Percentiles rank a stretch among this genome's conserved stretches.
Evolutionary conservation across 2,888 invertebrate genomes (phyloP).

Genomic region (Empis stercorea): DNA sequence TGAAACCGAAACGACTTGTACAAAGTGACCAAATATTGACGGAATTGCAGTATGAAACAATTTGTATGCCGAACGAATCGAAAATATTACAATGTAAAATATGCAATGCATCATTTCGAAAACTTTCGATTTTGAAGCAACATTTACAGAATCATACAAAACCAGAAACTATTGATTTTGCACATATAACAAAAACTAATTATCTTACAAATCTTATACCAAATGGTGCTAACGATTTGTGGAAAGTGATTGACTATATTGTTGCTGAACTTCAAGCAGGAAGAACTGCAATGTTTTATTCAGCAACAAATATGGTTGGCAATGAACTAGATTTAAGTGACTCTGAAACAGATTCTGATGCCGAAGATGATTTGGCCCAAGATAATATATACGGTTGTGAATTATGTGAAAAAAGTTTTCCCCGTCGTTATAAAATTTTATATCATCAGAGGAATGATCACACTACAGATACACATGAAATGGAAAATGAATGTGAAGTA

Average conservation of each 20-base stretch:
- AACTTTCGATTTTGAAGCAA: constrained; percentile 25
- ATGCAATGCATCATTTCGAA: constrained; percentile 27
- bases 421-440: constrained; percentile 25
- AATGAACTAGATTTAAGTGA: constrained; percentile 25
- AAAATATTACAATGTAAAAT: constrained; percentile 34
- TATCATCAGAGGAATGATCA: constrained; percentile 29
- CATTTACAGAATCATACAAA: constrained; percentile 25
- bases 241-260: too few species aligned
- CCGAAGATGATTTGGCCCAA: constrained; percentile 22
- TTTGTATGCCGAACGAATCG: constrained; percentile 26
- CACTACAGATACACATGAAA: constrained; percentile 37
- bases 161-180: constrained; percentile 13
- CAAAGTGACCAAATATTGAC: too few species aligned
- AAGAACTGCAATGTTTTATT: constrained; percentile 20
- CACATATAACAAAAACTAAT: background rate
- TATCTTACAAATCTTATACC: background rate
- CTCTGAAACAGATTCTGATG: constrained; percentile 25
- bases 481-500: constrained; percentile 39
- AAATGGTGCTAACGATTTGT: too few species aligned
- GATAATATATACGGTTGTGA: constrained; percentile 22
- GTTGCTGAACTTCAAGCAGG: too few species aligned
- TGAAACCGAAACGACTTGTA: too few species aligned
- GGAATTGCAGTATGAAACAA: background rate
- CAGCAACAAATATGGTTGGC: constrained; percentile 25
- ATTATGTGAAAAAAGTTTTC: constrained; percentile 23